phyloP scores from a whole-genome alignment of 2,888 invertebrate species.

The Linnaemya tessellans region DNA sequence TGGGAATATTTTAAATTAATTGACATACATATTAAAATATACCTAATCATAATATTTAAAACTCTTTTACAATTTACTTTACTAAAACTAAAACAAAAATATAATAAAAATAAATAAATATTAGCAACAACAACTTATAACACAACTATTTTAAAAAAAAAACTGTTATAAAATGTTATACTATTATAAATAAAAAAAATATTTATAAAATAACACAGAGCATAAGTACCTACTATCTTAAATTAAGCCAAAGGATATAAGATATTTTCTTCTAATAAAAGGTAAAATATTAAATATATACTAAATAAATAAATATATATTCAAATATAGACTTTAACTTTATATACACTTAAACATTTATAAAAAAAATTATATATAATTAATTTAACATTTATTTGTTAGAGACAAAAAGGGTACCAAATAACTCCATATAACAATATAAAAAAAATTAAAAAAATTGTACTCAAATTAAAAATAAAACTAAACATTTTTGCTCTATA shows the following conservation, averaged over 20 bases:
- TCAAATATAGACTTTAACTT: conserved; percentile 65
- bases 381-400: conserved; percentile 21
- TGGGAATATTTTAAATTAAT: background rate
- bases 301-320: conserved; percentile 18
- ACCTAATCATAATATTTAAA: conserved; percentile 11
- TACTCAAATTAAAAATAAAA: conserved; percentile 38
- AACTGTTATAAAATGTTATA: conserved; percentile 49
- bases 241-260: conserved; percentile 57
- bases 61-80: conserved; percentile 65
- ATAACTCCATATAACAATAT: conserved; percentile 24
- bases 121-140: conserved; percentile 60
- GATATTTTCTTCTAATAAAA: conserved; percentile 63
- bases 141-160: conserved; percentile 15
- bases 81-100: conserved; percentile 56
- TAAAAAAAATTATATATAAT: conserved; percentile 35
- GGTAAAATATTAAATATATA: conserved; percentile 67
- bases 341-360: conserved; percentile 68
- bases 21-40: background rate
- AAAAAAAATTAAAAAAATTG: conserved; percentile 18
- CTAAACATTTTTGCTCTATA: conserved; percentile 50
- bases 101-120: conserved; percentile 50
- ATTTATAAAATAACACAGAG: conserved; percentile 47
- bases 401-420: conserved; percentile 64
- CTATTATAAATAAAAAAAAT: background rate
- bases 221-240: conserved; percentile 71